Conservation (phyloP, 2,888 invertebrate species). For the Saturnia pavonia region DNA sequence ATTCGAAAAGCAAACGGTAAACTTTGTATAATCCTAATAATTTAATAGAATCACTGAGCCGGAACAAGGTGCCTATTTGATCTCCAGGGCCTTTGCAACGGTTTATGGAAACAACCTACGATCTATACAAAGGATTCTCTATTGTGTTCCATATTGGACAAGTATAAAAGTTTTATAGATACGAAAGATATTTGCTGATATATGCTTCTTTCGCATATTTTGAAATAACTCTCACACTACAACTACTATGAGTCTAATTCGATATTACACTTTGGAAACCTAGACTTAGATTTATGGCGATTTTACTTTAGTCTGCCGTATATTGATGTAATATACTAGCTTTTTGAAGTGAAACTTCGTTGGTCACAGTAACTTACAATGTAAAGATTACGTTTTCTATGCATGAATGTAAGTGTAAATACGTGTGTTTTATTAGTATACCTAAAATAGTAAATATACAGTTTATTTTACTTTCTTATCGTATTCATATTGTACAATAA, state of each 20-base stretch:
- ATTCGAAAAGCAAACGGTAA: background rate
- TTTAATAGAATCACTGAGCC: slow-evolving; percentile 13
- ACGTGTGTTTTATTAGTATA: background rate
- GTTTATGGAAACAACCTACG: slow-evolving; percentile 13
- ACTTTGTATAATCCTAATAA: slow-evolving; percentile 13
- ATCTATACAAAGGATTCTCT: slow-evolving; percentile 16
- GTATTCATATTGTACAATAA: too few relatives aligned
- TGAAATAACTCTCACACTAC: background rate
- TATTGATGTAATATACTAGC: too few relatives aligned
- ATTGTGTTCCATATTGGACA: slow-evolving; percentile 3
- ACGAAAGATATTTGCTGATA: slow-evolving; percentile 14
- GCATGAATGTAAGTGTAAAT: background rate
- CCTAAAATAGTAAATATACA: background rate
- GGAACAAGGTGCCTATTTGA: slow-evolving; percentile 21
- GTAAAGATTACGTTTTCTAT: background rate
- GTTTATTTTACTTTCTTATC: background rate
- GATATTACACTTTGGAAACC: background rate
- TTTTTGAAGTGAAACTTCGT: too few relatives aligned
- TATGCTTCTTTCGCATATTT: slow-evolving; percentile 4
- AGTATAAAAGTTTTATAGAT: slow-evolving; percentile 7
- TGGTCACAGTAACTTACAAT: too few relatives aligned
- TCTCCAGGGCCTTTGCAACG: slow-evolving; percentile 6
- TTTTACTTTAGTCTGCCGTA: background rate
- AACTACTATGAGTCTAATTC: background rate
- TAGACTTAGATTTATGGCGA: background rate